These are phyloP conservation scores for Whitmania pigra DNA, from an alignment of 1,140 invertebrate genomes.

Conservation along the genomic window DNA sequence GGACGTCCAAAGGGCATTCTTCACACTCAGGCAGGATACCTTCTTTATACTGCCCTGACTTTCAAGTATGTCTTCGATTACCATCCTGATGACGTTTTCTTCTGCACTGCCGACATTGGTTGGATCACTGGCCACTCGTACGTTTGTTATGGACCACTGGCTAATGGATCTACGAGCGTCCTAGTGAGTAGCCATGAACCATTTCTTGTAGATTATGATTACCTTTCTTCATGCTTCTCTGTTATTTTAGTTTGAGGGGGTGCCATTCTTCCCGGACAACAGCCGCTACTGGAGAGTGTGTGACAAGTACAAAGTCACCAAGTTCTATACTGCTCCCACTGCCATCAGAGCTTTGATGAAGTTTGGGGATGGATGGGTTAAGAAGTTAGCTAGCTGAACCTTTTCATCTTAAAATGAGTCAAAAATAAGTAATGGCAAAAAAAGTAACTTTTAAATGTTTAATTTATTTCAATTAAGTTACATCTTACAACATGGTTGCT, in stretches of 20 bases:
- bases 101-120: conserved; percentile 51
- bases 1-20: conserved; percentile 49
- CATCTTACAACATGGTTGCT: no score
- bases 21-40: conserved; percentile 47
- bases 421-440: not conserved
- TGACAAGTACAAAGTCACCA: conserved; percentile 50
- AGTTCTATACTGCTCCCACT: conserved; percentile 97
- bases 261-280: conserved; percentile 48
- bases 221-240: not conserved
- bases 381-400: conserved; percentile 38
- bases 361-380: conserved; percentile 50
- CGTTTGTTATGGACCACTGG: conserved; percentile 48
- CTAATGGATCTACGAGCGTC: conserved; percentile 47
- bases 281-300: conserved; percentile 50
- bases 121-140: conserved; percentile 52
- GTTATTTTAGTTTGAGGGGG: conserved; percentile 44
- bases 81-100: conserved; percentile 45
- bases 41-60: conserved; percentile 46
- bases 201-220: no score
- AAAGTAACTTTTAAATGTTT: no score
- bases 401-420: not conserved
- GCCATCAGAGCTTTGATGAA: conserved; percentile 93
- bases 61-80: conserved; percentile 47
- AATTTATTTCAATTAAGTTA: no score
- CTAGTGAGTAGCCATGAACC: conserved; percentile 27